Conservation (phyloP, 2,888 invertebrate species). For the Cephus sareptanus region DNA sequence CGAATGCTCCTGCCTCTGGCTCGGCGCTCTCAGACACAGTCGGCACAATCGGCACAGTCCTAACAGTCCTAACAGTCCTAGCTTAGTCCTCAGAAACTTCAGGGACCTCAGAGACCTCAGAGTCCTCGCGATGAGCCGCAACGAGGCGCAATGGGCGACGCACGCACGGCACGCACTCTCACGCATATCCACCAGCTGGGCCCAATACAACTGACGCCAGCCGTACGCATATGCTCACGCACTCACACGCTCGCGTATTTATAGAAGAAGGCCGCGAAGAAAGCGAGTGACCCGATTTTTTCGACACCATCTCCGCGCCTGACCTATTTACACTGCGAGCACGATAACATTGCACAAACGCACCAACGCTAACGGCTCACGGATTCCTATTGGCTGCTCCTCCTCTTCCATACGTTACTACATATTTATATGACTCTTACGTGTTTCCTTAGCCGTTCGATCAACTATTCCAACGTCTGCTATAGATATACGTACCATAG, state of each 20-base stretch:
- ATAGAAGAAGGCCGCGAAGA: slow-evolving; percentile 57
- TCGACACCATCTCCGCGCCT: slow-evolving; percentile 56
- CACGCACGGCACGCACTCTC: not conserved
- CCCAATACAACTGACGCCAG: not conserved
- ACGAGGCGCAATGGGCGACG: not conserved
- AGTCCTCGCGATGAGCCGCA: not conserved
- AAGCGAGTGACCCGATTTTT: slow-evolving; percentile 49
- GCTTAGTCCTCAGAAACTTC: too few species aligned
- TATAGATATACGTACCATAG: not conserved
- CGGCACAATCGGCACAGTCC: too few species aligned
- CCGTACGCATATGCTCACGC: not conserved
- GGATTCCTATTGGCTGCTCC: not conserved
- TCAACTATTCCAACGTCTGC: not conserved
- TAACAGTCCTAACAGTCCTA: not conserved
- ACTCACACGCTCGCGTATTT: slow-evolving; percentile 31
- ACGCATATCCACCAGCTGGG: not conserved
- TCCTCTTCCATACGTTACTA: not conserved
- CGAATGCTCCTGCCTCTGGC: not conserved
- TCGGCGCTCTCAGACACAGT: too few species aligned
- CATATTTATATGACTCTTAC: not conserved
- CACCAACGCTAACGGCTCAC: slow-evolving; percentile 6
- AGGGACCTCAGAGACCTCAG: too few species aligned
- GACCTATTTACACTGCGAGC: slow-evolving; percentile 43
- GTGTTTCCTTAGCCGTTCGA: not conserved
- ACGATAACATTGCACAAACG: slow-evolving; percentile 15